Evolutionary conservation across 2,797 vertebrate genomes (phyloP), one percentile per base, ranked within the genome.

Genomic region (Coreius guichenoti): DNA sequence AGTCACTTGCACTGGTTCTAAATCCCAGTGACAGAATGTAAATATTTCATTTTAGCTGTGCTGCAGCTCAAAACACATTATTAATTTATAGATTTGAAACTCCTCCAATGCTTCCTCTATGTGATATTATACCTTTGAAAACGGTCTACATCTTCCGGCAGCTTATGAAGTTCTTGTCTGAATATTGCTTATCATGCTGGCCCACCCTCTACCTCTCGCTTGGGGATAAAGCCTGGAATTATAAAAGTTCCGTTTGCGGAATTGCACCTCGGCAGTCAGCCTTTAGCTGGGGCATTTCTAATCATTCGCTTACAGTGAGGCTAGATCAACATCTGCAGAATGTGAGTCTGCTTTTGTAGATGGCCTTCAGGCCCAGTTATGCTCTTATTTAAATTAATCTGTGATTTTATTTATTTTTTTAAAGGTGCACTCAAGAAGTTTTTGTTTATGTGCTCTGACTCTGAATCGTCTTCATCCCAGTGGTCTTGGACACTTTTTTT

Each of bases 21-120:
- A 90, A 90, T 90, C 90, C 87, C 73, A 67, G 90, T 86, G 91
- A 93, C 92, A 93, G 89, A 93, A 94, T 88, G 91, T 95, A 94
- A 95, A 95, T 95, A 94, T 95, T 95, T 95, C n/a, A 96, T 95
- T 93, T 92, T 85, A 80, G 90, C 92, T 89, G 89, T 85, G 91
- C 90, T 83, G 88, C 92, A 89, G 91, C 93, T 93, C 92, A 86
- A 90, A 93, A 92, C 91, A 87, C 92, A 95, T 95, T 93, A 95
- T 94, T 95, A 91, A 95, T 95, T 93, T 94, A 95, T 92, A 88
- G 90, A 87, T 89, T 85, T 92, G 92, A 93, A 95, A 91, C 88
- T 89, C 87, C 90, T 92, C 91, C 90, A 92, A 88, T 90, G 92
- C 92, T 91, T 91, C 90, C 88, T 87, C 92, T 90, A 85, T 93